Evolutionary conservation across 2,797 vertebrate species (phyloP).

Genomic region (Balearica regulorum): DNA sequence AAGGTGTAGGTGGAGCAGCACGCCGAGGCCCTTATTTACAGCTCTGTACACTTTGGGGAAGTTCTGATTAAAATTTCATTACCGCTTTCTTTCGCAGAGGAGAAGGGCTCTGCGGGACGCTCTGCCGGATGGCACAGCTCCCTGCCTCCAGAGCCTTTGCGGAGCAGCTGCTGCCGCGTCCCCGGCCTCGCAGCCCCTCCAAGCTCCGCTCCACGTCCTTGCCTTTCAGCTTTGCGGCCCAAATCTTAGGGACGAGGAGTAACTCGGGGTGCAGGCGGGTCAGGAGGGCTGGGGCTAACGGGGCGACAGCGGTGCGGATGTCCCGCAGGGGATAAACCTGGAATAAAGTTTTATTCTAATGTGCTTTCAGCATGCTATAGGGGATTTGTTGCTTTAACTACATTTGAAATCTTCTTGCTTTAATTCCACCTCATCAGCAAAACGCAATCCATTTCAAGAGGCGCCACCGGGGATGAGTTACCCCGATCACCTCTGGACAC

Average conservation of each 20-base stretch:
- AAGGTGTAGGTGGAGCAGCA: background rate
- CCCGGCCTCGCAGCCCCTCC: background rate
- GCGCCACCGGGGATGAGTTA: background rate
- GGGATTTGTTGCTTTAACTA: background rate
- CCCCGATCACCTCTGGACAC: background rate
- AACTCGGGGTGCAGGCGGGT: background rate
- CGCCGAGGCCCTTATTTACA: background rate
- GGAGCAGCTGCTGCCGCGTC: background rate
- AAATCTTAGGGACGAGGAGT: background rate
- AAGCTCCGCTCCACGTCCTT: background rate
- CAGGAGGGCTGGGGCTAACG: background rate
- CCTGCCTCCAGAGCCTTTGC: background rate
- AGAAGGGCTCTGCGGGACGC: background rate
- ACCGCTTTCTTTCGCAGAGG: background rate
- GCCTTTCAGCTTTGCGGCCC: background rate
- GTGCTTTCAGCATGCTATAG: background rate
- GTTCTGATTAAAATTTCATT: background rate
- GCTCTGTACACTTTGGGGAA: background rate
- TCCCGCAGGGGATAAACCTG: background rate
- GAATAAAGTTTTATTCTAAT: background rate
- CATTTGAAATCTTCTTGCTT: background rate
- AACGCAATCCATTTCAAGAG: background rate
- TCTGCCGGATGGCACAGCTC: background rate
- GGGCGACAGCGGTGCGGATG: accelerated
- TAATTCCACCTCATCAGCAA: background rate